These are phyloP conservation scores for Magallana angulata DNA, from an alignment of 1,140 invertebrate species.

Conservation along the genomic window DNA sequence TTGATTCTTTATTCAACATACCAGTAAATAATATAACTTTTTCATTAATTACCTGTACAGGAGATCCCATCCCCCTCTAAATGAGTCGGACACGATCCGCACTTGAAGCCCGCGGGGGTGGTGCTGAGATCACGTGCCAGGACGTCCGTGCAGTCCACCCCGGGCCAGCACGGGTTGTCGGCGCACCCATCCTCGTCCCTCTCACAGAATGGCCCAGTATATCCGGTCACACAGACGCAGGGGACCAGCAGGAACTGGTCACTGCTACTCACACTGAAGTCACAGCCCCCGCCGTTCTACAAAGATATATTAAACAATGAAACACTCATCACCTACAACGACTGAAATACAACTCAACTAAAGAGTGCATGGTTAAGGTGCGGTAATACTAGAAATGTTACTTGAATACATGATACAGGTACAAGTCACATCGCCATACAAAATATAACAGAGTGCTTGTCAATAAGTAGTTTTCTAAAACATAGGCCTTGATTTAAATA, in stretches of 20 bases:
- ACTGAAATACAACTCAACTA: no score
- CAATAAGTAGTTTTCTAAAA: no score
- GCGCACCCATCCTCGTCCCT: conserved; percentile 59
- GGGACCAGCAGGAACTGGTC: conserved; percentile 54
- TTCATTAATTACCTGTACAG: conserved; percentile 47
- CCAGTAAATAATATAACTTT: no score
- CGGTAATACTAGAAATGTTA: no score
- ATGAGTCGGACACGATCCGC: conserved; percentile 60
- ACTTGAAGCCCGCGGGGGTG: conserved; percentile 49
- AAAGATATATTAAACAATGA: neutral
- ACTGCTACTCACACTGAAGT: conserved; percentile 52
- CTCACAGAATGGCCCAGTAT: conserved; percentile 56
- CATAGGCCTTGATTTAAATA: neutral
- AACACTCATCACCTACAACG: no score
- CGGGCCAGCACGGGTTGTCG: conserved; percentile 56
- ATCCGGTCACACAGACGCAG: conserved; percentile 57
- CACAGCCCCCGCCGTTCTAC: conserved; percentile 60
- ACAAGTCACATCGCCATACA: no score
- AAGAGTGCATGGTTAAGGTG: no score
- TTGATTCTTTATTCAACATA: no score
- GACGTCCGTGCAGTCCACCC: conserved; percentile 60
- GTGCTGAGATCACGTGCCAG: conserved; percentile 29
- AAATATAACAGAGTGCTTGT: no score
- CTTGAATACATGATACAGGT: no score
- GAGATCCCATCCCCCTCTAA: conserved; percentile 56